Conservation (phyloP, 2,797 vertebrate species). For the Huso huso region DNA sequence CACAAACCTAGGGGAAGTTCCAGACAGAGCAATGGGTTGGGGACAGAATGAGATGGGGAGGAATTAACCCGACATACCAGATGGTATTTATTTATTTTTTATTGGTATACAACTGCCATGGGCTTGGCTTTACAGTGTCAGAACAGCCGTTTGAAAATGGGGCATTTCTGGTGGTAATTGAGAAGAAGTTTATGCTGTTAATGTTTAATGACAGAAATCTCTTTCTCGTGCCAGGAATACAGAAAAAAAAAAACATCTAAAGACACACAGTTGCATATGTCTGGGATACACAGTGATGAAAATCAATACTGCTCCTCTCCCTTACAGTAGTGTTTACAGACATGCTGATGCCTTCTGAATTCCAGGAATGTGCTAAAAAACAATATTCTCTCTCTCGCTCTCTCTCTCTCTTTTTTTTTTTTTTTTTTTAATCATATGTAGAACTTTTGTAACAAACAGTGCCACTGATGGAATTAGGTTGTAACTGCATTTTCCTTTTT, state of each 20-base stretch:
- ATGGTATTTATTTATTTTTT: constrained; percentile 50
- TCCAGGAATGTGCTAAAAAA: too few species aligned
- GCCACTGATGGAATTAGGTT: too few species aligned
- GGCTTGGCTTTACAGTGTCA: constrained; percentile 19
- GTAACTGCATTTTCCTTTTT: too few species aligned
- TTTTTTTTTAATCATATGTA: too few species aligned
- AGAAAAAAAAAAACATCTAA: constrained; percentile 12
- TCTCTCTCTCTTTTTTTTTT: too few species aligned
- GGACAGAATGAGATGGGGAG: constrained; percentile 33
- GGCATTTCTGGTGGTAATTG: constrained; percentile 11
- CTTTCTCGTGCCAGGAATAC: constrained; percentile 26
- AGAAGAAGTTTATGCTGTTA: neutral
- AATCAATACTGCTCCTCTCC: too few species aligned
- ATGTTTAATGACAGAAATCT: constrained; percentile 39
- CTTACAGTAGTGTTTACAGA: too few species aligned
- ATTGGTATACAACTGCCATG: constrained; percentile 48
- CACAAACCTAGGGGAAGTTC: constrained; percentile 30
- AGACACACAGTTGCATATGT: neutral
- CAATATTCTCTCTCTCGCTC: too few species aligned
- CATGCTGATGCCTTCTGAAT: too few species aligned
- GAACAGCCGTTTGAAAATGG: constrained; percentile 5
- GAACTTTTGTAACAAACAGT: too few species aligned
- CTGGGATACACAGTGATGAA: neutral
- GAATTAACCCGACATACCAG: constrained; percentile 37
- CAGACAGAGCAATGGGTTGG: constrained; percentile 29